Percentiles rank a stretch among this genome's conserved stretches.
Evolutionary conservation across 92 coral and sea anemone species (phyloP).

Genomic region (Palythoa grandiflora): DNA sequence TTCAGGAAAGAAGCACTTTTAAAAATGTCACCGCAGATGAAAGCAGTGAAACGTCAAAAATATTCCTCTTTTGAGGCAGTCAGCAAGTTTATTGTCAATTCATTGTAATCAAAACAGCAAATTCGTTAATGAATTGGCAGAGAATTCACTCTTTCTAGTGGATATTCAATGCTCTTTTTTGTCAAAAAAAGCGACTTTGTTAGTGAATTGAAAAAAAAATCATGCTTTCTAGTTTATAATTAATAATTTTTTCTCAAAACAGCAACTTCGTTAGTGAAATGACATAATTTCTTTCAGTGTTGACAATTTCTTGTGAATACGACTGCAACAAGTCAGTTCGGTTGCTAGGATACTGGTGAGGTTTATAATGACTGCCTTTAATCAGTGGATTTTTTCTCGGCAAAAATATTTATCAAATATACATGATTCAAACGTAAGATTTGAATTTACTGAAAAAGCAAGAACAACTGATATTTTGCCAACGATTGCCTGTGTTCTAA

Average conservation of each 20-base stretch:
- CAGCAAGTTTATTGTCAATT: too few relatives aligned
- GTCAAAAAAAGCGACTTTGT: not conserved
- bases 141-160: not conserved
- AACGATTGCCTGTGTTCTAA: not conserved
- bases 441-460: not conserved
- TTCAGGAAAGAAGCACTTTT: not conserved
- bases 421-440: not conserved
- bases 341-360: conserved; percentile 46
- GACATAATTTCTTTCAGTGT: not conserved
- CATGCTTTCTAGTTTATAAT: not conserved
- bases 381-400: not conserved
- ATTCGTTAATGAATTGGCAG: too few relatives aligned
- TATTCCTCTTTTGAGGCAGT: not conserved
- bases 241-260: not conserved
- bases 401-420: conserved; percentile 6
- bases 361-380: conserved; percentile 2
- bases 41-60: not conserved
- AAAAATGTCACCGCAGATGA: too few relatives aligned
- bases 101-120: too few relatives aligned
- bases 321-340: conserved; percentile 9
- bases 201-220: not conserved
- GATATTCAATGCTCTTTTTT: not conserved
- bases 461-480: not conserved
- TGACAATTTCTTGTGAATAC: not conserved
- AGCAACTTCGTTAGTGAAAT: not conserved